Conservation (phyloP, 1,140 invertebrate genomes). For the Chironomus tepperi region DNA sequence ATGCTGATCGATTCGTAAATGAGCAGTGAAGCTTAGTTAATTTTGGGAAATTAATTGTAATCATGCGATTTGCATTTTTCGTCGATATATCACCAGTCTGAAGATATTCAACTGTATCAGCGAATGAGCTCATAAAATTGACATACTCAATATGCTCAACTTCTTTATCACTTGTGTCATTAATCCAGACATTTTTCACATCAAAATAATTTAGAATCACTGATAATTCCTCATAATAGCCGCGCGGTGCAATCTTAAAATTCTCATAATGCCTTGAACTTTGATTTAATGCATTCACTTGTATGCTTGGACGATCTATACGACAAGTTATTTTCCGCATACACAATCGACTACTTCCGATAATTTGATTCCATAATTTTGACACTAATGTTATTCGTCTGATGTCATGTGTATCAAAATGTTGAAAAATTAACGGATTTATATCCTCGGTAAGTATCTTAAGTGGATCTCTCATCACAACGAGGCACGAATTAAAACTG, state of each 20-base stretch:
- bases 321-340: not conserved
- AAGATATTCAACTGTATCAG: not conserved
- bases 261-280: not conserved
- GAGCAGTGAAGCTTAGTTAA: not conserved
- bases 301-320: not conserved
- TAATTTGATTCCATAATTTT: not conserved
- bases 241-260: not conserved
- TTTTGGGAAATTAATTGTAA: not conserved
- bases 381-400: not conserved
- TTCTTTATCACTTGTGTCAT: not conserved
- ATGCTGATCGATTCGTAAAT: not conserved
- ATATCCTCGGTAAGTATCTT: not conserved
- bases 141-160: not conserved
- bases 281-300: not conserved
- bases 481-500: not conserved
- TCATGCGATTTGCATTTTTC: not conserved
- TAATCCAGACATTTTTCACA: not conserved
- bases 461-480: not conserved
- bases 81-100: not conserved
- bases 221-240: not conserved
- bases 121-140: not conserved
- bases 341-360: not conserved
- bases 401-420: not conserved
- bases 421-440: not conserved
- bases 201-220: not conserved